phyloP scores from a whole-genome alignment of 2,888 invertebrate species.

The Drosophila histrio region DNA sequence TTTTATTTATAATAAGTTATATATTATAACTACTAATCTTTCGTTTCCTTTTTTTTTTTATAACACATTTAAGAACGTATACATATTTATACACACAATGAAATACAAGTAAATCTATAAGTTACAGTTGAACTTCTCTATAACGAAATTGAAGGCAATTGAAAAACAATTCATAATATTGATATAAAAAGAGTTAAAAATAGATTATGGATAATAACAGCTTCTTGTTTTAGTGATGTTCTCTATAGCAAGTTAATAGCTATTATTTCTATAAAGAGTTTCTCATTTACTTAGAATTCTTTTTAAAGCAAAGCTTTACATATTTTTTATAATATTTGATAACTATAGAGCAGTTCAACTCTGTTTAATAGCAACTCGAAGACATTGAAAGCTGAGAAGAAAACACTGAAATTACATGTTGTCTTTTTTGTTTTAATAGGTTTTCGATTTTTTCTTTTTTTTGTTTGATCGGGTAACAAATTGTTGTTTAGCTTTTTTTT shows the following conservation, averaged over 20 bases:
- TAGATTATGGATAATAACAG: no score
- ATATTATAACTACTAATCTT: not conserved
- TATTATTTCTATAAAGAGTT: no score
- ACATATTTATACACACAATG: constrained; percentile 8
- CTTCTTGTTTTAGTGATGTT: no score
- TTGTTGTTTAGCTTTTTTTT: constrained; percentile 19
- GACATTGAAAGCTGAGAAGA: constrained; percentile 2
- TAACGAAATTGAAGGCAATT: not conserved
- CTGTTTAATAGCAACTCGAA: not conserved
- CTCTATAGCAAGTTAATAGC: no score
- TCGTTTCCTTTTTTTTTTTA: constrained; percentile 11
- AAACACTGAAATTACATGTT: constrained; percentile 29
- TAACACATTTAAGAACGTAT: constrained; percentile 27
- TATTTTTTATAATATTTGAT: no score
- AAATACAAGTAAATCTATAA: not conserved
- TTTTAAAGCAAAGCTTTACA: no score
- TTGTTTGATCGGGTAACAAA: constrained; percentile 16
- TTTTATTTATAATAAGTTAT: constrained; percentile 4
- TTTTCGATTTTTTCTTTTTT: constrained; percentile 24
- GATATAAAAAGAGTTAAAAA: not conserved
- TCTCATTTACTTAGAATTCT: no score
- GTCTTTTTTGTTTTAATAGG: constrained; percentile 14
- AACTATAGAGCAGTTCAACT: not conserved
- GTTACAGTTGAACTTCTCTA: not conserved
- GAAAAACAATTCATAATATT: not conserved